phyloP scores from a whole-genome alignment of 2,888 invertebrate genomes.

The Melanostoma mellinum region DNA sequence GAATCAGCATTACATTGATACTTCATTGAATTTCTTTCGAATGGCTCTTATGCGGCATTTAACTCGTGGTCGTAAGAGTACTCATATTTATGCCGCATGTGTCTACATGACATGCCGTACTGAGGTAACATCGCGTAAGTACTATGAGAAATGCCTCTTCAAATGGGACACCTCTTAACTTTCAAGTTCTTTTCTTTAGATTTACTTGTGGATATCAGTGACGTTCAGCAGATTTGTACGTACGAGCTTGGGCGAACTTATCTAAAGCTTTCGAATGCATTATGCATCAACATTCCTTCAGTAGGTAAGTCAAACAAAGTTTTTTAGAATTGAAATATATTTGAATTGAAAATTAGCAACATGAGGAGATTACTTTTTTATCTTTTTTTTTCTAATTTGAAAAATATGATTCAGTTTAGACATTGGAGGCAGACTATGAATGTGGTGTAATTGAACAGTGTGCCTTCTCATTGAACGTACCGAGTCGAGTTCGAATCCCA shows the following conservation, averaged over 20 bases:
- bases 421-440: no score
- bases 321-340: background rate
- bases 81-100: conserved; percentile 97
- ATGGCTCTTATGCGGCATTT: conserved; percentile 92
- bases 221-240: conserved; percentile 97
- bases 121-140: conserved; percentile 96
- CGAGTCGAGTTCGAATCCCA: no score
- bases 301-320: conserved; percentile 87
- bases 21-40: conserved; percentile 96
- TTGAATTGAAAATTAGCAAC: no score
- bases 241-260: conserved; percentile 97
- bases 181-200: conserved; percentile 83
- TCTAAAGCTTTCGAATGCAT: conserved; percentile 91
- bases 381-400: background rate
- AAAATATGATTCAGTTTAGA: conserved; percentile 10
- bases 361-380: background rate
- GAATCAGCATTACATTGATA: conserved; percentile 95
- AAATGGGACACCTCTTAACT: background rate
- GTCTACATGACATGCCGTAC: conserved; percentile 98
- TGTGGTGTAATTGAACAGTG: no score
- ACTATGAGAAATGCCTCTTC: background rate
- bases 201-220: conserved; percentile 98
- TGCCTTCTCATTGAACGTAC: no score
- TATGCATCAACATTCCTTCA: conserved; percentile 95
- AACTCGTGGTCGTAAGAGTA: conserved; percentile 94